A percentile compares a stretch with the other conserved stretches of the same genome.
Conservation (phyloP, 2,113 vertebrate genomes). For the Anhinga anhinga region DNA sequence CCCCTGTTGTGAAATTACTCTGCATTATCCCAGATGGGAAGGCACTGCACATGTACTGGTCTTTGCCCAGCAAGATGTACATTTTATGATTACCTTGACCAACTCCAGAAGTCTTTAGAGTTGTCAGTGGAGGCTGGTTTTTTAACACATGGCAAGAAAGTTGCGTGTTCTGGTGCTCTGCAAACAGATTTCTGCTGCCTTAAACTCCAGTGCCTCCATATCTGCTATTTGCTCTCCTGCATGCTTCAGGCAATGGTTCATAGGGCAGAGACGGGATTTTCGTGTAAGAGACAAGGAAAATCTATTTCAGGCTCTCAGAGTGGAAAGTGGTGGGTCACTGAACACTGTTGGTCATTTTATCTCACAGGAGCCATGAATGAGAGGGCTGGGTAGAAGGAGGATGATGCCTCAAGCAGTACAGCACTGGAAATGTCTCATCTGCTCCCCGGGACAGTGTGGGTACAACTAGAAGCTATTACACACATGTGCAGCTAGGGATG, state of each 20-base stretch:
- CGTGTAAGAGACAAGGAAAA: conserved; percentile 1
- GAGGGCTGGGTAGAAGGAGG: background rate
- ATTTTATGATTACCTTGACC: background rate
- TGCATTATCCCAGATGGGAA: background rate
- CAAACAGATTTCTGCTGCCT: background rate
- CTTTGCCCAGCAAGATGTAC: background rate
- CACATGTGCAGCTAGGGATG: background rate
- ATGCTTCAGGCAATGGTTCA: background rate
- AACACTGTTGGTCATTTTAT: background rate
- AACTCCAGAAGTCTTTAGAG: background rate
- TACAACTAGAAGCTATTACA: background rate
- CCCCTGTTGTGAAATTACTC: background rate
- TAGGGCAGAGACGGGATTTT: background rate
- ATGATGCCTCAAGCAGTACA: background rate
- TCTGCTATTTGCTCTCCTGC: background rate
- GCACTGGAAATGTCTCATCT: background rate
- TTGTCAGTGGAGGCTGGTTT: background rate
- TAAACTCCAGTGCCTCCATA: background rate
- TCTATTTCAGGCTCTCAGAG: conserved; percentile 29
- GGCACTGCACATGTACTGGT: background rate
- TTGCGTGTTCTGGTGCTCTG: background rate
- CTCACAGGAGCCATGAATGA: background rate
- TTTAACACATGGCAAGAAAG: background rate
- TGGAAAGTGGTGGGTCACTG: background rate
- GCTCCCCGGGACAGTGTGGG: background rate